Evolutionary conservation across 2,113 vertebrate genomes (phyloP), one percentile per base, ranked within the genome.

Genomic region (Illadopsis cleaveri): DNA sequence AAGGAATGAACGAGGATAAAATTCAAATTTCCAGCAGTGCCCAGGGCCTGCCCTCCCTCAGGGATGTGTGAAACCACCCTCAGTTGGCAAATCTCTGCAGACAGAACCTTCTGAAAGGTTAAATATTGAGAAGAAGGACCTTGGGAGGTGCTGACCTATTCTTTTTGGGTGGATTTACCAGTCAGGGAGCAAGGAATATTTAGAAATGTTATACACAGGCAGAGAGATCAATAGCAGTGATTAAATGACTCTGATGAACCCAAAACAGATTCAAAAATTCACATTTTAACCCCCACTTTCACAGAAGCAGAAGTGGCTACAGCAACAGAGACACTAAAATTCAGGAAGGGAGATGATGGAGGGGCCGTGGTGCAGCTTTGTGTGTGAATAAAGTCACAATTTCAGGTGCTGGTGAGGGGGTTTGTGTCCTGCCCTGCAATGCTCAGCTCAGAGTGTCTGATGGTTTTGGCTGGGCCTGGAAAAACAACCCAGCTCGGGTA

Each of bases 51-150:
- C 50, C 27, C 54, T 86, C 78, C 72, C 56, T 50, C 11, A 3
- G 56, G 45, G 61, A n/a, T 48, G 62, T 45, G 87, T 19, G 6
- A 75, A 54, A 31, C n/a, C 22, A 17, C n/a, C 78, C 72, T 89
- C 61, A 35, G 57, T 12, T 53, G 60, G 28, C 4, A 21, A 47
- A 47, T 12, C 66, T 11, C 80, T 61, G 54, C 45, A 73, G 50
- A 20, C 40, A 89, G 56, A 60, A 60, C 30, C 66, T 58, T 28
- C 82, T 85, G 53, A 15, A 53, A 86, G 44, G 33, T 35, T 8
- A 47, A 85, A 40, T n/a, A 14, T 1, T 37, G 64, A 69, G 42
- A 4, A 27, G 56, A 75, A 30, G 21, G 27, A 66, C 0, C 0
- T 0, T 44, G 45, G 23, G 17, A 47, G 5, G 5, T 9, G 12